Base-by-base conservation (phyloP, 2,888 invertebrate species). In the Calliopum simillimum region DNA sequence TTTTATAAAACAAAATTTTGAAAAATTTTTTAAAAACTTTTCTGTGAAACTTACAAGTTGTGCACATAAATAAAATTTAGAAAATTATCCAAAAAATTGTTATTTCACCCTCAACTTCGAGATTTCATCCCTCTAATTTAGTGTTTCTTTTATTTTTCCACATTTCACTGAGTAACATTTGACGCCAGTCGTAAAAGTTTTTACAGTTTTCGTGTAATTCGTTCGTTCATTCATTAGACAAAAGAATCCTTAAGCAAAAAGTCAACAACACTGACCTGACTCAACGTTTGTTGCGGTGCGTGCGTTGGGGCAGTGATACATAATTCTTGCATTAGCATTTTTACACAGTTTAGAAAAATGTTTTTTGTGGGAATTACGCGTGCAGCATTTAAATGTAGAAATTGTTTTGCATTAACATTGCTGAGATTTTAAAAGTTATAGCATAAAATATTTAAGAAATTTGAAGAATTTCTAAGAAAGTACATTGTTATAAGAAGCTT, bases 121-220 rank as follows among this genome's bases (percentile, higher is more conserved):
- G 23, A 46, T 16, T 55, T 43, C 51, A 4, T 6, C 64, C 16
- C 43, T 21, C n/a, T n/a, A 33, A 33, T 33, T 33, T 33, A 33
- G 8, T 33, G 8, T 33, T 61, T 14, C 16, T 33, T n/a, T 47
- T 47, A 23, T 16, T n/a, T n/a, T n/a, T n/a, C n/a, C n/a, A n/a
- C 23, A 13, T 44, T 25, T 43, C 4, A 21, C 43, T 19, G 4
- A 43, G 41, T 41, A n/a, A 43, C 4, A n/a, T 49, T 43, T 19
- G 67, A 67, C 67, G 58, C 69, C 62, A 69, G 49, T 33, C 53
- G 23, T 65, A 61, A 68, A 58, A 68, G 47, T 25, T 63, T 53
- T 46, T 59, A 53, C 51, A 63, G 47, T 49, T 46, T 68, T 62
- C 56, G 19, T 21, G 64, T 53, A 33, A 59, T 46, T 67, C 59